Evolutionary conservation across 1,140 invertebrate species (phyloP).

Genomic region (Episyrphus balteatus): DNA sequence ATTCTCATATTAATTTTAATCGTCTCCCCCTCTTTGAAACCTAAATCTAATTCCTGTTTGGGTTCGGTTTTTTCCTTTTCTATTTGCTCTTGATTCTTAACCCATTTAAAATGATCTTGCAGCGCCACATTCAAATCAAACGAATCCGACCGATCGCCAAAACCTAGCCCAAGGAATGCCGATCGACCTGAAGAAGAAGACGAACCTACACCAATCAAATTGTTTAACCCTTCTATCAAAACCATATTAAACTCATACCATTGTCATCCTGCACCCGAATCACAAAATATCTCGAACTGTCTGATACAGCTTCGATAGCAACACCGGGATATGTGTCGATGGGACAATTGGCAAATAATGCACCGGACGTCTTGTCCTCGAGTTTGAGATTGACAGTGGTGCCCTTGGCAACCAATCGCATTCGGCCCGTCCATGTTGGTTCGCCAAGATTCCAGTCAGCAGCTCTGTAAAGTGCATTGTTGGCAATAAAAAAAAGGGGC

Average conservation of each 20-base stretch:
- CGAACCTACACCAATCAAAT: background rate
- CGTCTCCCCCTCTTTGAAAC: constrained; percentile 97
- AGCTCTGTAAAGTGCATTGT: constrained; percentile 56
- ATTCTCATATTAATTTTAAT: constrained; percentile 99
- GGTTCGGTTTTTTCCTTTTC: constrained; percentile 66
- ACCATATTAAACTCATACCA: constrained; percentile 42
- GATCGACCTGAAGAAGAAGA: constrained; percentile 54
- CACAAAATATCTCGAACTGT: constrained; percentile 98
- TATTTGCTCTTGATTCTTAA: constrained; percentile 83
- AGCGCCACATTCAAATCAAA: constrained; percentile 98
- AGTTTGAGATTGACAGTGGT: constrained; percentile 80
- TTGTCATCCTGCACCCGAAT: constrained; percentile 89
- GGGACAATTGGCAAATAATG: constrained; percentile 97
- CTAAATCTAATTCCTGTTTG: constrained; percentile 81
- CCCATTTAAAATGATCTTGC: constrained; percentile 97
- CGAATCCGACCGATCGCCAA: constrained; percentile 94
- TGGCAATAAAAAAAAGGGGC: constrained; percentile 10
- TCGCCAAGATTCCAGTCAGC: constrained; percentile 95
- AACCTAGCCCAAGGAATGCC: constrained; percentile 97
- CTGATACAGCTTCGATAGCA: constrained; percentile 89
- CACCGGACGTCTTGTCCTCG: constrained; percentile 89
- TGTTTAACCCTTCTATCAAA: background rate
- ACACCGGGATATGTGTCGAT: constrained; percentile 92
- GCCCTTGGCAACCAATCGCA: constrained; percentile 81
- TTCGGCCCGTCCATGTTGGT: constrained; percentile 92